Conservation (phyloP, 2,888 invertebrate species). For the Coremacera marginata region DNA sequence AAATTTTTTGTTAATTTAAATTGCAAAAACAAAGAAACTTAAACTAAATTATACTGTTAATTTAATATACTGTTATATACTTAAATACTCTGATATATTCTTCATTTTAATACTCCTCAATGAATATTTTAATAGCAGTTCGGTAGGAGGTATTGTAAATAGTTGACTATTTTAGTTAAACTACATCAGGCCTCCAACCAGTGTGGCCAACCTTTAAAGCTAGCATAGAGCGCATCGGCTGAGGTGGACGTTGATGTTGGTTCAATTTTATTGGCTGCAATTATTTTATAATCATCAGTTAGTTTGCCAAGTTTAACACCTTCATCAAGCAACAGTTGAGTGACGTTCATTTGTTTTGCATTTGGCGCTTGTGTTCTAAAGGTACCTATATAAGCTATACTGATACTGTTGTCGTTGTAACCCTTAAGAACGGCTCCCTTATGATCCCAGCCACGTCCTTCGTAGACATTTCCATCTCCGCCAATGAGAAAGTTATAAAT, state of each 20-base stretch:
- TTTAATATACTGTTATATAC: no score
- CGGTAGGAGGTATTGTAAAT: no score
- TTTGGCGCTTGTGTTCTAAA: slow-evolving; percentile 73
- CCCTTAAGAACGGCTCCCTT: slow-evolving; percentile 79
- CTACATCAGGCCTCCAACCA: slow-evolving; percentile 62
- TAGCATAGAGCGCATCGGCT: slow-evolving; percentile 75
- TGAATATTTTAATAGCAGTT: no score
- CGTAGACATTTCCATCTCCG: slow-evolving; percentile 81
- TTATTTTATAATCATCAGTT: slow-evolving; percentile 75
- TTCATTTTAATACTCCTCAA: no score
- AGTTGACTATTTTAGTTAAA: no score
- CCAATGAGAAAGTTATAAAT: slow-evolving; percentile 84
- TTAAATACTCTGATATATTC: no score
- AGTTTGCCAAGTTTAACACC: slow-evolving; percentile 77
- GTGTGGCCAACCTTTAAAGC: slow-evolving; percentile 79
- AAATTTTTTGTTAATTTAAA: no score
- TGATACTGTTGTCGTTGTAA: slow-evolving; percentile 77
- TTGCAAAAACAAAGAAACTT: no score
- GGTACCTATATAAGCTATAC: slow-evolving; percentile 81
- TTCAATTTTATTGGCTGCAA: slow-evolving; percentile 77
- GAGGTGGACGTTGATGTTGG: slow-evolving; percentile 77
- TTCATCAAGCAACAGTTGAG: slow-evolving; percentile 73
- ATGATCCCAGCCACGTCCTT: slow-evolving; percentile 81
- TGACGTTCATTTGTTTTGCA: slow-evolving; percentile 73
- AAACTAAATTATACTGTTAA: no score